Percentiles rank a stretch among this genome's conserved stretches.
phyloP scores from a whole-genome alignment of 2,113 vertebrate species.

The Chaenocephalus aceratus region DNA sequence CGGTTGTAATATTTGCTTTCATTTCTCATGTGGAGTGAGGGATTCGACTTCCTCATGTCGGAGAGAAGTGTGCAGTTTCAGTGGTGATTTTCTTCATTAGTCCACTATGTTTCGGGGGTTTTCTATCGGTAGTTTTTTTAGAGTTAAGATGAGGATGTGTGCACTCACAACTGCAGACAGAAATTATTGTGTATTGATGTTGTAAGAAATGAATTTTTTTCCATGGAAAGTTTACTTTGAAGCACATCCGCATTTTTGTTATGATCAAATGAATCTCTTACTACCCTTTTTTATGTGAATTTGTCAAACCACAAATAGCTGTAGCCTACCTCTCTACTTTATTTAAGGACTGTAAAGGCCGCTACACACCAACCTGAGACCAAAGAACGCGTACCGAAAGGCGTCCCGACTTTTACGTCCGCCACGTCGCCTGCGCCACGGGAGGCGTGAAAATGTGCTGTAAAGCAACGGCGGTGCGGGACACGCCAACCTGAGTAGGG shows the following conservation, averaged over 20 bases:
- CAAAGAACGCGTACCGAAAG: too few species aligned
- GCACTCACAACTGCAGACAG: conserved; percentile 12
- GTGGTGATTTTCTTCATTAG: conserved; percentile 31
- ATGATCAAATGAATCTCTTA: neutral
- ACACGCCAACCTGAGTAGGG: too few species aligned
- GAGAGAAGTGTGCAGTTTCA: conserved; percentile 48
- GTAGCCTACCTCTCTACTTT: neutral
- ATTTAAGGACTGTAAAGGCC: neutral
- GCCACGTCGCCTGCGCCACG: too few species aligned
- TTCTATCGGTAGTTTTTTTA: conserved; percentile 37
- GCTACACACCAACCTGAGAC: too few species aligned
- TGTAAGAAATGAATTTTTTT: neutral
- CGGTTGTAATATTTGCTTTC: conserved; percentile 19
- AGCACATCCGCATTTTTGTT: neutral
- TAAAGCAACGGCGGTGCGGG: too few species aligned
- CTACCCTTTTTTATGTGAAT: conserved; percentile 9
- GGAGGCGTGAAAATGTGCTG: too few species aligned
- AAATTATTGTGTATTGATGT: neutral
- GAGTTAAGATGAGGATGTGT: conserved; percentile 65
- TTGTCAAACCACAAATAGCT: neutral
- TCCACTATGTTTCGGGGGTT: conserved; percentile 45
- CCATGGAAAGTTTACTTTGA: neutral
- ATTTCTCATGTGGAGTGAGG: conserved; percentile 23
- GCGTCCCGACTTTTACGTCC: too few species aligned
- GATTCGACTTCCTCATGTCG: conserved; percentile 52